Percentiles rank a stretch among this genome's conserved stretches.
Conservation (phyloP, 1,140 invertebrate genomes). For the Listronotus oregonensis region DNA sequence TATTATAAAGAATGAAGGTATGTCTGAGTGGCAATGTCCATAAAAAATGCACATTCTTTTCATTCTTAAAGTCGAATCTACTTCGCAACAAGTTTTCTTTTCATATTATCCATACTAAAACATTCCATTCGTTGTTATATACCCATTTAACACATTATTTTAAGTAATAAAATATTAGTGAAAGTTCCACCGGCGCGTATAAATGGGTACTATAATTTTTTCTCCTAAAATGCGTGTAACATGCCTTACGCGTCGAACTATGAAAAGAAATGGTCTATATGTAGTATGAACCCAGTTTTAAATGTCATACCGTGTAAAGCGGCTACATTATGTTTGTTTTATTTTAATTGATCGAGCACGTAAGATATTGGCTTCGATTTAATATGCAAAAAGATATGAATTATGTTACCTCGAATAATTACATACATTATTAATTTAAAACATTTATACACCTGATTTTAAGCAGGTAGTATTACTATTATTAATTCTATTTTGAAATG, state of each 20-base stretch:
- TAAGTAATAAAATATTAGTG: constrained; percentile 11
- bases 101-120: too few species aligned
- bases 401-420: not conserved
- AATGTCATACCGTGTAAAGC: constrained; percentile 9
- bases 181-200: constrained; percentile 5
- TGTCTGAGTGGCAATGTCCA: too few species aligned
- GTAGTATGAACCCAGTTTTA: not conserved
- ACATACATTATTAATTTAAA: not conserved
- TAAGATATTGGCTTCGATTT: not conserved
- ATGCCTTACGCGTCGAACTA: not conserved
- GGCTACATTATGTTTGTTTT: constrained; percentile 5
- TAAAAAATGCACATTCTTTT: too few species aligned
- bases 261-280: not conserved
- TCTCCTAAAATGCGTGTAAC: constrained; percentile 6
- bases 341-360: not conserved
- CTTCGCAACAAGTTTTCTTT: too few species aligned
- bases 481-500: not conserved
- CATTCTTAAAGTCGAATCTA: too few species aligned
- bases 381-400: constrained; percentile 10
- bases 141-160: not conserved
- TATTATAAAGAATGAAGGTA: too few species aligned
- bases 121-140: not conserved
- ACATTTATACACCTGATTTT: constrained; percentile 1
- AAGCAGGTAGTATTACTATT: constrained; percentile 12
- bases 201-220: not conserved